phyloP scores from a whole-genome alignment of 2,888 invertebrate species.

The Pheosia gnoma region DNA sequence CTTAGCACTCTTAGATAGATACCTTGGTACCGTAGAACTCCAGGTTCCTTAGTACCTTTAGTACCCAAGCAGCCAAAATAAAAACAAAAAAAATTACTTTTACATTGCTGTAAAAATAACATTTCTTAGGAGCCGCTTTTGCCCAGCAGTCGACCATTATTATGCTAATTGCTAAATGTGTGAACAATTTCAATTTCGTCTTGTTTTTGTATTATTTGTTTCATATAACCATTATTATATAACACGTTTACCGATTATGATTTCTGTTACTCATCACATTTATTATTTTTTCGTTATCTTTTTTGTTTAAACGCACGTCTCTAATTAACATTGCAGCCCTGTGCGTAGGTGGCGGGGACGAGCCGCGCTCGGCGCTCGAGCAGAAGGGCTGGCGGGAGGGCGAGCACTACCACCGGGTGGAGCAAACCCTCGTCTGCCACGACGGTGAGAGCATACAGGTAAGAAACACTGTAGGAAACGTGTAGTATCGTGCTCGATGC shows the following conservation, averaged over 20 bases:
- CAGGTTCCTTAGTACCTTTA: too few relatives aligned
- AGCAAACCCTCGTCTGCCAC: conserved; percentile 92
- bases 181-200: not conserved
- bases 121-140: too few relatives aligned
- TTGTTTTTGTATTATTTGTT: not conserved
- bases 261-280: not conserved
- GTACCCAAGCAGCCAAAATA: too few relatives aligned
- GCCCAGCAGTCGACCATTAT: too few relatives aligned
- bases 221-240: not conserved
- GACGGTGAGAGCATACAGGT: conserved; percentile 98
- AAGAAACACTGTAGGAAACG: conserved; percentile 6
- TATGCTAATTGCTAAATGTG: too few relatives aligned
- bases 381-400: conserved; percentile 89
- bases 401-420: conserved; percentile 90
- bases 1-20: too few relatives aligned
- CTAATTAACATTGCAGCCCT: conserved; percentile 49
- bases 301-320: conserved; percentile 3
- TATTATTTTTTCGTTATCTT: not conserved
- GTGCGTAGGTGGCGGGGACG: conserved; percentile 67
- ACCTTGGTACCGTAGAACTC: too few relatives aligned
- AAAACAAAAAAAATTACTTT: too few relatives aligned
- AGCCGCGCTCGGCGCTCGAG: conserved; percentile 84
- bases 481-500: not conserved
- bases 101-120: too few relatives aligned
- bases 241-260: not conserved